These are phyloP conservation scores for Dascyllus trimaculatus DNA, from an alignment of 2,113 vertebrate genomes.

Conservation along the genomic window DNA sequence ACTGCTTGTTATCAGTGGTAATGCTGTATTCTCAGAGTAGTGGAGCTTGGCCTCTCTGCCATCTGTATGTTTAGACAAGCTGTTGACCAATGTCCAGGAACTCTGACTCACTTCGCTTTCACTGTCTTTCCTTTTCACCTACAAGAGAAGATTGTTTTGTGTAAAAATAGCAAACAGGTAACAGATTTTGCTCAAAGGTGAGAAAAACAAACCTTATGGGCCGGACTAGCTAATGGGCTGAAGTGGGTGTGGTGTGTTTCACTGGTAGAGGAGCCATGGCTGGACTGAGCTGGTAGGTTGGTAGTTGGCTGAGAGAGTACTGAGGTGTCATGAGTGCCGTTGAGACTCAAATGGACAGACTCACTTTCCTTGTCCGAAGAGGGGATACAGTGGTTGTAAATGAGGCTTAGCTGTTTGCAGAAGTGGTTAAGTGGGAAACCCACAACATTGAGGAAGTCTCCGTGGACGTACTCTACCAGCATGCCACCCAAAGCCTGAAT, in stretches of 20 bases:
- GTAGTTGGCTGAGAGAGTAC: neutral
- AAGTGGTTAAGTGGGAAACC: constrained; percentile 97
- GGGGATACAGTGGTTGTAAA: constrained; percentile 77
- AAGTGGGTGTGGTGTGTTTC: constrained; percentile 8
- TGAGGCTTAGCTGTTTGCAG: constrained; percentile 88
- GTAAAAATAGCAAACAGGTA: neutral
- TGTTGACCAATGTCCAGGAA: constrained; percentile 46
- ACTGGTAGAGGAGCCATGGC: neutral
- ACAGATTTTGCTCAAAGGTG: neutral
- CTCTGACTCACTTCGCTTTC: constrained; percentile 25
- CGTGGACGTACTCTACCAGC: constrained; percentile 92
- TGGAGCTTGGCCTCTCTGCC: neutral
- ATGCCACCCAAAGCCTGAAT: constrained; percentile 96
- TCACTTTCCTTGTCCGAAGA: neutral
- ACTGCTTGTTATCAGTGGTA: constrained; percentile 31
- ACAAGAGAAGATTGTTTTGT: neutral
- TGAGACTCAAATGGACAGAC: neutral
- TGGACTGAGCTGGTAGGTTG: neutral
- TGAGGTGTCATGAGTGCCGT: neutral
- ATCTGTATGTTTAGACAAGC: constrained; percentile 52
- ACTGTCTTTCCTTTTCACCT: constrained; percentile 59
- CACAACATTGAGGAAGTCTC: constrained; percentile 95
- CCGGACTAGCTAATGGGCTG: constrained; percentile 38
- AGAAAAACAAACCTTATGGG: constrained; percentile 53
- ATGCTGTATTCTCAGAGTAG: neutral